Percentiles rank a stretch among this genome's conserved stretches.
Evolutionary conservation across 2,797 vertebrate species (phyloP).

Genomic region (Garrulus glandarius): DNA sequence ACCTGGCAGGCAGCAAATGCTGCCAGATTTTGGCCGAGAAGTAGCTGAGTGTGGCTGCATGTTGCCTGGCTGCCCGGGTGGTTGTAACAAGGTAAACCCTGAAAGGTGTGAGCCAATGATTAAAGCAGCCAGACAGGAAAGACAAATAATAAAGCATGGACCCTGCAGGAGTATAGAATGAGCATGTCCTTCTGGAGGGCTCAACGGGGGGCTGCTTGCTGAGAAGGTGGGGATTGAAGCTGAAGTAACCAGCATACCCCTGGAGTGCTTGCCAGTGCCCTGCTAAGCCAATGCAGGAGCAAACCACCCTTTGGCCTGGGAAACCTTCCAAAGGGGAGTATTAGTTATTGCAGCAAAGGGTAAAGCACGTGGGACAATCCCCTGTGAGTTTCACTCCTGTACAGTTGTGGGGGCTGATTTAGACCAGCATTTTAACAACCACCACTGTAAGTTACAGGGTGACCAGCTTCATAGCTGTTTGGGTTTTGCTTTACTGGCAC

Average conservation of each 20-base stretch:
- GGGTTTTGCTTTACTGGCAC: neutral
- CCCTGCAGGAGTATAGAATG: neutral
- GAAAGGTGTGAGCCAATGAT: neutral
- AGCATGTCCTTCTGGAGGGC: neutral
- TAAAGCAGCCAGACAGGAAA: neutral
- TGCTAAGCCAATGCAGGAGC: neutral
- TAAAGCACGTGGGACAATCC: accelerated
- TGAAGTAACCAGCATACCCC: neutral
- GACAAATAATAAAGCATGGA: neutral
- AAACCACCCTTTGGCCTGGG: neutral
- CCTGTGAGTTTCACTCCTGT: neutral
- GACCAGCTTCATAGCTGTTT: neutral
- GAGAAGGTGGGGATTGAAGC: neutral
- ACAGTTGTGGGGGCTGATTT: neutral
- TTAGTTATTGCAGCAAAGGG: neutral
- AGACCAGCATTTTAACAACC: neutral
- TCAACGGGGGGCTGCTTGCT: neutral
- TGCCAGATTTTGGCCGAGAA: neutral
- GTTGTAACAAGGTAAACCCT: neutral
- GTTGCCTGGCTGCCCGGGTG: neutral
- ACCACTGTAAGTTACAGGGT: neutral
- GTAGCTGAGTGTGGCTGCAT: neutral
- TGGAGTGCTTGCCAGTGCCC: neutral
- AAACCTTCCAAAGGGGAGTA: neutral
- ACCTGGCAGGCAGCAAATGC: neutral